Conservation (phyloP, 2,888 invertebrate genomes). For the Cantharis flavilabris region DNA sequence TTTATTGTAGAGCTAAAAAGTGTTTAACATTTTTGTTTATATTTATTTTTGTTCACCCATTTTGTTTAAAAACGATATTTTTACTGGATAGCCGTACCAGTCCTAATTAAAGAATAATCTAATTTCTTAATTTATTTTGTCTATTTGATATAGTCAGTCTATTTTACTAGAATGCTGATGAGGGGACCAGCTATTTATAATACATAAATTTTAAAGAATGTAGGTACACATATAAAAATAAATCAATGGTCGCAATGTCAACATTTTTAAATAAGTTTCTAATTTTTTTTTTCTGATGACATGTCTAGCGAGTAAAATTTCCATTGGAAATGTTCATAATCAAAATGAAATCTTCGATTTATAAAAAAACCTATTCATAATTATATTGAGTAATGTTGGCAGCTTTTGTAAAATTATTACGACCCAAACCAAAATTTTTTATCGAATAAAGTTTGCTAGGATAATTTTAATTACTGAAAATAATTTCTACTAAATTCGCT, state of each 20-base stretch:
- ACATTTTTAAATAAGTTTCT: neutral
- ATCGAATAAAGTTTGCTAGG: neutral
- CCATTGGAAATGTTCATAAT: neutral
- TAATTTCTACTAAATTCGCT: neutral
- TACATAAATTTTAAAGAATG: neutral
- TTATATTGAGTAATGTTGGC: neutral
- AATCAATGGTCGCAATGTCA: neutral
- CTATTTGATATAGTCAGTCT: too few species aligned
- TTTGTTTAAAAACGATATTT: too few species aligned
- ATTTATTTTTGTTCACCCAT: too few species aligned
- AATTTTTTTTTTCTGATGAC: neutral
- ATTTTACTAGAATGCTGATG: neutral
- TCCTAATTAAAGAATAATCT: too few species aligned
- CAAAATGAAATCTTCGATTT: neutral
- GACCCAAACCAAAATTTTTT: neutral
- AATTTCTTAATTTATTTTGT: too few species aligned
- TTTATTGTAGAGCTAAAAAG: neutral
- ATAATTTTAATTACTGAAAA: neutral
- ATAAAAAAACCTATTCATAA: too few species aligned
- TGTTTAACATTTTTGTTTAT: neutral
- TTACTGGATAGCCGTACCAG: too few species aligned
- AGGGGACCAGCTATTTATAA: neutral
- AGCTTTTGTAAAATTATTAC: neutral
- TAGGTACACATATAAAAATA: neutral
- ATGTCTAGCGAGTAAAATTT: neutral